phyloP scores from a whole-genome alignment of 2,113 vertebrate genomes.

The Pedionomus torquatus region DNA sequence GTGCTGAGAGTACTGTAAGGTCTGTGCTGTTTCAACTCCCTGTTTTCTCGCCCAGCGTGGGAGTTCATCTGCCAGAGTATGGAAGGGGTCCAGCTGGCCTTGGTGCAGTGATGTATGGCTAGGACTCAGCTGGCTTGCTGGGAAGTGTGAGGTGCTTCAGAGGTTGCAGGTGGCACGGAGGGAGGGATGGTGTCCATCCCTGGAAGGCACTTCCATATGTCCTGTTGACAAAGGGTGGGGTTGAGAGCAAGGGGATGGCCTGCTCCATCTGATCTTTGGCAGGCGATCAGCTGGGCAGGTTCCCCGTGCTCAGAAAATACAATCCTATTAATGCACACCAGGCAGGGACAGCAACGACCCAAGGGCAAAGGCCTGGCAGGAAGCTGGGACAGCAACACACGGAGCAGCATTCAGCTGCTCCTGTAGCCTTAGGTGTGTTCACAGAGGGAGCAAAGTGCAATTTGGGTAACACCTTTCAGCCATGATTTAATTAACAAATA shows the following conservation, averaged over 20 bases:
- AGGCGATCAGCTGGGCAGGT: neutral
- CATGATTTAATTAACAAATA: neutral
- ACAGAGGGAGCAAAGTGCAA: neutral
- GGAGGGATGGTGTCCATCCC: neutral
- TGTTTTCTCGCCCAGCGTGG: neutral
- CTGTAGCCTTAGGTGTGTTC: neutral
- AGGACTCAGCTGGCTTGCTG: neutral
- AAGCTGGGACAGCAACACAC: neutral
- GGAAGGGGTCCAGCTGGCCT: neutral
- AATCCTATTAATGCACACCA: neutral
- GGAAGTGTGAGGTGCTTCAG: neutral
- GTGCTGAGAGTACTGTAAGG: rapidly evolving
- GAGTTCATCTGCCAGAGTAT: neutral
- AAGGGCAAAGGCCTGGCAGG: neutral
- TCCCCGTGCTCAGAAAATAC: neutral
- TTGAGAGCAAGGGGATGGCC: neutral
- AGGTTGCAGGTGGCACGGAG: neutral
- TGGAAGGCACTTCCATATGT: neutral
- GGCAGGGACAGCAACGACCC: neutral
- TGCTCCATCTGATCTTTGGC: neutral
- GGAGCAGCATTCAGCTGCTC: neutral
- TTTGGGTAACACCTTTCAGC: neutral
- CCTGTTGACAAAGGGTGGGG: neutral
- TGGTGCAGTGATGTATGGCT: neutral
- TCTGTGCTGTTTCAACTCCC: neutral